Evolutionary conservation across 2,113 vertebrate genomes (phyloP).

Genomic region (Malaclemys terrapin): DNA sequence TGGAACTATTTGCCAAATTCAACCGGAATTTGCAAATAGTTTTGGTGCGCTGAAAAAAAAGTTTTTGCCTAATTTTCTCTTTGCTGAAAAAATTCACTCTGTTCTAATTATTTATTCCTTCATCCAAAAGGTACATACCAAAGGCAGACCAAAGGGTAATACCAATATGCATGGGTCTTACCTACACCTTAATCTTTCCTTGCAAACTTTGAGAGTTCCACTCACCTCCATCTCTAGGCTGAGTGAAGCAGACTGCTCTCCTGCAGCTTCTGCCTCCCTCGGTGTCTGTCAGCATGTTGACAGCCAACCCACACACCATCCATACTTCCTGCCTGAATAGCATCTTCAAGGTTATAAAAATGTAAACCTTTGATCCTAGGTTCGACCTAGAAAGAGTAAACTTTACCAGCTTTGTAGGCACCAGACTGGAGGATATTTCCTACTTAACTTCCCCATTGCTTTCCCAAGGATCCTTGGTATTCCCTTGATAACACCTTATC

Average conservation of each 20-base stretch:
- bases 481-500: constrained; percentile 46
- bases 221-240: neutral
- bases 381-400: constrained; percentile 62
- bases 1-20: neutral
- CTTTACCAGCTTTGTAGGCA: constrained; percentile 27
- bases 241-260: constrained; percentile 53
- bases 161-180: constrained; percentile 35
- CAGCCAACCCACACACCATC: constrained; percentile 1
- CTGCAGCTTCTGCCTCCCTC: constrained; percentile 46
- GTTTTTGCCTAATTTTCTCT: neutral
- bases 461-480: constrained; percentile 56
- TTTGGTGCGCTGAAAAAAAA: neutral
- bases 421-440: constrained; percentile 68
- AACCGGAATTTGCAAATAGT: neutral
- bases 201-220: constrained; percentile 10
- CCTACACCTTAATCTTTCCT: constrained; percentile 31
- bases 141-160: constrained; percentile 51
- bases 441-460: constrained; percentile 25
- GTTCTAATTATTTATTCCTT: constrained; percentile 52
- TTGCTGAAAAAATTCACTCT: neutral
- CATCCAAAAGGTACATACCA: constrained; percentile 54
- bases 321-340: constrained; percentile 24
- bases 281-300: constrained; percentile 38
- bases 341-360: constrained; percentile 44
- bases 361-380: constrained; percentile 18